Base-by-base conservation (phyloP, 1,140 invertebrate genomes). In the Pogonus chalceus region DNA sequence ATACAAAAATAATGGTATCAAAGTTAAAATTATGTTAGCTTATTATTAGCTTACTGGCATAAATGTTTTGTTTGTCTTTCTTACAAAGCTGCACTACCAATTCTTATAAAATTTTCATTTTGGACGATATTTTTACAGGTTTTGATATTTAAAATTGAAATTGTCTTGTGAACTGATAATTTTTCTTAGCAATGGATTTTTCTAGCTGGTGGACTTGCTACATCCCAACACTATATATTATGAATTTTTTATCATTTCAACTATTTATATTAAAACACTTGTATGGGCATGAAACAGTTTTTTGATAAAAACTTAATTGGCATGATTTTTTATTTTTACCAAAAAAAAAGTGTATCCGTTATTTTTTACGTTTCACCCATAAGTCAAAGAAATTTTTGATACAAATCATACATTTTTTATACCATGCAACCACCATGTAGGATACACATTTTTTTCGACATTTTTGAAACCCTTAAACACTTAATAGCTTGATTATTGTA, bases 151-250 rank as follows among this genome's bases (percentile, higher is more conserved):
- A 14, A 31, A 31, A 31, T 31, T 31, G 26, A 31, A 31, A 31
- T 31, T 31, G 4, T 31, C 26, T 7, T 31, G 26, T 31, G 14
- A 31, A 31, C 4, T 31, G 14, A 31, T 31, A 31, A n/a, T 43
- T 43, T 43, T 43, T 43, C 37, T 43, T 43, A 43, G 37, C 37
- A 43, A 43, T 43, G 37, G 37, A 43, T 43, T 43, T 43, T 43
- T 43, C 37, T 43, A 43, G 37, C 37, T 43, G 37, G 37, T 31
- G 26, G 26, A 31, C 26, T 31, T 31, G 18, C 37, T 43, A 43
- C 37, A 43, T 10, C 7, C 18, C 37, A 43, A 43, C 37, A 43
- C 37, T 31, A 7, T 31, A 14, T 31, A 4, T 31, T 14, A 31
- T 7, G 4, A 7, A 31, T 14, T 31, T 31, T 31, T 7, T 31